Conservation (phyloP, 2,888 invertebrate species). For the Sphinx pinastri region DNA sequence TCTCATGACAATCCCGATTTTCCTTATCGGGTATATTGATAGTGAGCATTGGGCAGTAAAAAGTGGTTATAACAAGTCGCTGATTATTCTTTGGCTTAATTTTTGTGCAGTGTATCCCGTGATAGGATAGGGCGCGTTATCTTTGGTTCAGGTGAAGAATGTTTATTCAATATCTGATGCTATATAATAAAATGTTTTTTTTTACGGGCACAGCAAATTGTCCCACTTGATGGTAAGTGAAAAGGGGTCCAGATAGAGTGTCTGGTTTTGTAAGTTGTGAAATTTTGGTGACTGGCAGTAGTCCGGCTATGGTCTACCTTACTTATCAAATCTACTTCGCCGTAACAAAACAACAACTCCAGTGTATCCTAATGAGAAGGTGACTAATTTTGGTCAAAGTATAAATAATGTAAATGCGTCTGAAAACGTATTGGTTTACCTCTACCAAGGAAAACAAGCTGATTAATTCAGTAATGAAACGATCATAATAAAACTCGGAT, state of each 20-base stretch:
- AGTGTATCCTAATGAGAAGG: neutral
- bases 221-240: too few relatives aligned
- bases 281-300: too few relatives aligned
- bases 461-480: neutral
- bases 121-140: too few relatives aligned
- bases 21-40: neutral
- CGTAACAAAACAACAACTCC: neutral
- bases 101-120: too few relatives aligned
- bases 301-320: too few relatives aligned
- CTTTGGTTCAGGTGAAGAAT: too few relatives aligned
- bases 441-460: neutral
- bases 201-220: too few relatives aligned
- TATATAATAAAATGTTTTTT: too few relatives aligned
- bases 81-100: neutral
- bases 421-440: neutral
- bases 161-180: too few relatives aligned
- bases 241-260: too few relatives aligned
- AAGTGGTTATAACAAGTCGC: neutral
- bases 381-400: neutral
- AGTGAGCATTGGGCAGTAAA: conserved; percentile 2
- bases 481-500: neutral
- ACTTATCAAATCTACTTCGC: neutral
- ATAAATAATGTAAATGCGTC: neutral
- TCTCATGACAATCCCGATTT: conserved; percentile 11
- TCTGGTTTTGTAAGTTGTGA: too few relatives aligned